These are phyloP conservation scores for fruit fly (Drosophila melanogaster) DNA, from an alignment of 1,140 invertebrate species.

Conservation along the genomic window Release_6_plus_ISO1_MT NC_004354.4:12772001-12772500, in stretches of 20 bases:
- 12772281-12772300: too few species aligned
- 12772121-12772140: constrained; percentile 36
- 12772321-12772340: constrained; percentile 16
- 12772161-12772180: constrained; percentile 6
- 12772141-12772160: constrained; percentile 1
- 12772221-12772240: not conserved
- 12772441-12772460: constrained; percentile 9
- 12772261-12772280: not conserved
- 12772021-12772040: constrained; percentile 28
- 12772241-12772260: not conserved
- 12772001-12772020: constrained; percentile 1
- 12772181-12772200: constrained; percentile 49
- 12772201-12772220: not conserved
- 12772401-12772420: not conserved
- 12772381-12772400: constrained; percentile 1
- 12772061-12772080: constrained; percentile 38
- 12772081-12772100: constrained; percentile 43
- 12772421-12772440: not conserved
- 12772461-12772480: constrained; percentile 1
- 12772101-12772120: constrained; percentile 44
- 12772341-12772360: constrained; percentile 12
- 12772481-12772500: not conserved
- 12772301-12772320: not conserved
- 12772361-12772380: not conserved
- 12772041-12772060: constrained; percentile 45